Conservation (phyloP, 92 coral and sea anemone species). For the Phymanthus crucifer region DNA sequence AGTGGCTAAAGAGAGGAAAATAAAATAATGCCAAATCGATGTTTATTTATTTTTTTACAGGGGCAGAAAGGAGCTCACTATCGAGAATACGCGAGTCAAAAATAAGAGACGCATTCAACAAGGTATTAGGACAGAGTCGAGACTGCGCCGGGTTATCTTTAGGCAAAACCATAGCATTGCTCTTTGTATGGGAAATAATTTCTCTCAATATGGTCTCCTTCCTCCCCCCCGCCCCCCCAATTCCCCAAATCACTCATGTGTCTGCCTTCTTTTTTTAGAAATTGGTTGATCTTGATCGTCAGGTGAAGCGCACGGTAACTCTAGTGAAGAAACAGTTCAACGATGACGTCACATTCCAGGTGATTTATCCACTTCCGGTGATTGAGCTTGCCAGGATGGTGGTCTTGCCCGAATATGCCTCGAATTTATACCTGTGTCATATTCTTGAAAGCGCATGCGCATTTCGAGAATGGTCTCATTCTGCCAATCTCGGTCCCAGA, state of each 20-base stretch:
- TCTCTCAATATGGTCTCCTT: too few species aligned
- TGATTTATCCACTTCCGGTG: slow-evolving; percentile 6
- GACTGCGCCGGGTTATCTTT: too few species aligned
- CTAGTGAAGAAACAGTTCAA: slow-evolving; percentile 71
- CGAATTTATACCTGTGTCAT: too few species aligned
- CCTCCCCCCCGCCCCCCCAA: too few species aligned
- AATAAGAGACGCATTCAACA: slow-evolving; percentile 74
- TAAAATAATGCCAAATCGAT: background rate
- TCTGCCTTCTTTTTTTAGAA: slow-evolving; percentile 43
- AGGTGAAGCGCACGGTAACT: slow-evolving; percentile 64
- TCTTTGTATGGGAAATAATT: background rate
- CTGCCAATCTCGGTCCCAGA: too few species aligned
- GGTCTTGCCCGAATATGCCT: too few species aligned
- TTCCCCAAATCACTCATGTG: background rate
- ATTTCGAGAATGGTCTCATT: too few species aligned
- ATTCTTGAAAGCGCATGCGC: too few species aligned
- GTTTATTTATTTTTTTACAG: slow-evolving; percentile 32
- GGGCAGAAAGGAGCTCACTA: slow-evolving; percentile 67
- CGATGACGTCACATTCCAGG: slow-evolving; percentile 92
- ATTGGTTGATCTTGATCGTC: slow-evolving; percentile 66
- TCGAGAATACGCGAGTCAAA: slow-evolving; percentile 88
- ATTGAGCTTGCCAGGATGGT: too few species aligned
- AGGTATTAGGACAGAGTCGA: slow-evolving; percentile 45
- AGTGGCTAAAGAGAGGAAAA: too few species aligned
- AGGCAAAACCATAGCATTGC: too few species aligned